Conservation (phyloP, 2,113 vertebrate species). For the Gnathonemus longibarbis region DNA sequence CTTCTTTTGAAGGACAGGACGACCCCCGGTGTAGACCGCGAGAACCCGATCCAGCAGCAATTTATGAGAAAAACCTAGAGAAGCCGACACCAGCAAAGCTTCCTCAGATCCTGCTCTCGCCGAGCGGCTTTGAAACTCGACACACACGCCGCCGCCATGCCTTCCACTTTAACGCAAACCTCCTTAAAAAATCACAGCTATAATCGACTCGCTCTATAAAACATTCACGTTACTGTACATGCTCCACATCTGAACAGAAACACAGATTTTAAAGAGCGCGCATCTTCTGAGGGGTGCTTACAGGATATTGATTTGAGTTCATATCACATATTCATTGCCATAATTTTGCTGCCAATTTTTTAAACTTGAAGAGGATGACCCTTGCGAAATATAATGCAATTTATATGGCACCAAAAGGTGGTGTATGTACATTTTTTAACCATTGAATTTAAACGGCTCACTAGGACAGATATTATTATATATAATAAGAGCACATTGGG, state of each 20-base stretch:
- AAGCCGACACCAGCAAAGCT: background rate
- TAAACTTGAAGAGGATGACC: background rate
- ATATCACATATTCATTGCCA: background rate
- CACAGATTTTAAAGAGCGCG: background rate
- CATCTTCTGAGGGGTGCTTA: background rate
- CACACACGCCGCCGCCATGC: background rate
- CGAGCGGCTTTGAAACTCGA: background rate
- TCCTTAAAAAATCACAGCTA: slow-evolving; percentile 1
- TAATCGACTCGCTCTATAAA: background rate
- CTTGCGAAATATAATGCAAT: background rate
- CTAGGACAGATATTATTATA: background rate
- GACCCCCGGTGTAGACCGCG: background rate
- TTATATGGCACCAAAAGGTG: background rate
- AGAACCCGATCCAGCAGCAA: background rate
- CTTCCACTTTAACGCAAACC: background rate
- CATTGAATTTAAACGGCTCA: background rate
- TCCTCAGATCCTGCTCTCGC: background rate
- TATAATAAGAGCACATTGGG: background rate
- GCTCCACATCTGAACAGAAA: background rate
- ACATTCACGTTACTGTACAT: background rate
- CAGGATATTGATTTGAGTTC: background rate
- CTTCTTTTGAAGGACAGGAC: background rate
- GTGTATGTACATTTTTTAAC: background rate
- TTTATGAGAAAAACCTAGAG: background rate
- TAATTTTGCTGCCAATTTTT: background rate